phyloP scores from a whole-genome alignment of 1,140 invertebrate species.

The Cylas formicarius region DNA sequence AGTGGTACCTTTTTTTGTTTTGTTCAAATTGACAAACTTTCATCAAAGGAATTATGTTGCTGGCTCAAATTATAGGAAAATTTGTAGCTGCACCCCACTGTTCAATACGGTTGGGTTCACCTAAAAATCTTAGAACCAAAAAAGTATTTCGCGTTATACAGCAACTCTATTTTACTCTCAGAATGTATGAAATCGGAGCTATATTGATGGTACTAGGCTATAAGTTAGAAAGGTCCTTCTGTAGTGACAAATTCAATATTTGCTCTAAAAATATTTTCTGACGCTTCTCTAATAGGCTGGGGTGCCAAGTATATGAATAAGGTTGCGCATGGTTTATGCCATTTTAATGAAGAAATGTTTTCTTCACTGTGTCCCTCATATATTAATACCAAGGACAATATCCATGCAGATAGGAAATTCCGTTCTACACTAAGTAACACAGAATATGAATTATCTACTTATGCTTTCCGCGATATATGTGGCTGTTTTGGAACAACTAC shows the following conservation, averaged over 20 bases:
- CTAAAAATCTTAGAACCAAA: constrained; percentile 1
- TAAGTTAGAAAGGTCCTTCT: not conserved
- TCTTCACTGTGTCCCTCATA: constrained; percentile 26
- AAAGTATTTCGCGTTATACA: not conserved
- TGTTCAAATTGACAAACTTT: not conserved
- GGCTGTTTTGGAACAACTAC: constrained; percentile 20
- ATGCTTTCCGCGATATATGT: constrained; percentile 14
- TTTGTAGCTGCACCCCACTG: constrained; percentile 1
- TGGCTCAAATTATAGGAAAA: constrained; percentile 2
- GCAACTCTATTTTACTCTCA: not conserved
- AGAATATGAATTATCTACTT: constrained; percentile 2
- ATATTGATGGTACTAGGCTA: too few relatives aligned
- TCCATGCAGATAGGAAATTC: constrained; percentile 28
- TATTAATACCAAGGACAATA: constrained; percentile 26
- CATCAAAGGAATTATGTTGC: not conserved
- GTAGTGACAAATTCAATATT: not conserved
- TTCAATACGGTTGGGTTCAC: constrained; percentile 4
- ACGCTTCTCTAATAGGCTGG: constrained; percentile 33
- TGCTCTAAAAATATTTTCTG: constrained; percentile 28
- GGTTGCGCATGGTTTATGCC: constrained; percentile 25
- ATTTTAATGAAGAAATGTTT: constrained; percentile 7
- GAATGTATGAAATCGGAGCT: not conserved
- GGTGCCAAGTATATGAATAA: constrained; percentile 22
- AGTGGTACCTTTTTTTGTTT: constrained; percentile 1
- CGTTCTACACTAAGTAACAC: constrained; percentile 7